Conservation (phyloP, 2,113 vertebrate species). For the Chaenogobius annularis region DNA sequence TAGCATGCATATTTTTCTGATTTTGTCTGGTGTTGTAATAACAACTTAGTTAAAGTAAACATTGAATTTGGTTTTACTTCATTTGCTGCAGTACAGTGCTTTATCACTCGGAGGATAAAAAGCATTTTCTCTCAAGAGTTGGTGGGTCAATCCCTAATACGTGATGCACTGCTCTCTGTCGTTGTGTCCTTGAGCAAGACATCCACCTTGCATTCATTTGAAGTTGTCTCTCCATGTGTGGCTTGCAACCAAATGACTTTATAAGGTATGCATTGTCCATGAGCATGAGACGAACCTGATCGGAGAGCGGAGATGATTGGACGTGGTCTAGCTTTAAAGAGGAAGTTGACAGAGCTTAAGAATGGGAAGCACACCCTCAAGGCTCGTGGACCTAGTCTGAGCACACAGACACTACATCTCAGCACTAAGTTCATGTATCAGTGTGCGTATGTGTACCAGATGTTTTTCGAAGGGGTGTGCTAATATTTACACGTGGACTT, state of each 20-base stretch:
- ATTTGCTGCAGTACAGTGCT: too few relatives aligned
- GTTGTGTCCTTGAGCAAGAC: too few relatives aligned
- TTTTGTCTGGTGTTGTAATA: too few relatives aligned
- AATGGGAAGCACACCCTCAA: constrained; percentile 64
- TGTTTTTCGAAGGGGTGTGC: constrained; percentile 40
- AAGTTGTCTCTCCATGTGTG: constrained; percentile 5
- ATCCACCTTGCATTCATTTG: neutral
- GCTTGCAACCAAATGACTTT: constrained; percentile 4
- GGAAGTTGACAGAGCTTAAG: constrained; percentile 82
- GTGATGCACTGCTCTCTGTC: too few relatives aligned
- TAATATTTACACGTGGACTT: constrained; percentile 38
- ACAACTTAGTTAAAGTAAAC: too few relatives aligned
- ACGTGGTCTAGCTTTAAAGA: constrained; percentile 59
- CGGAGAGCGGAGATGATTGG: constrained; percentile 54
- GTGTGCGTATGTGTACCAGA: constrained; percentile 40
- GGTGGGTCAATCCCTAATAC: too few relatives aligned
- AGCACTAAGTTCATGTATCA: constrained; percentile 42
- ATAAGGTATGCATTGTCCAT: constrained; percentile 25
- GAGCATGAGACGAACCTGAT: constrained; percentile 42
- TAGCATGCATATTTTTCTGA: too few relatives aligned
- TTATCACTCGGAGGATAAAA: too few relatives aligned
- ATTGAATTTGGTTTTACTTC: too few relatives aligned
- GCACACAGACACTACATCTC: constrained; percentile 29
- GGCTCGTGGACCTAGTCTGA: constrained; percentile 45
- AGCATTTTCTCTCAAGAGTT: too few relatives aligned